Percentiles rank a stretch among this genome's conserved stretches.
Evolutionary conservation across 2,888 invertebrate genomes (phyloP).

Genomic region (Lottia gigantea): DNA sequence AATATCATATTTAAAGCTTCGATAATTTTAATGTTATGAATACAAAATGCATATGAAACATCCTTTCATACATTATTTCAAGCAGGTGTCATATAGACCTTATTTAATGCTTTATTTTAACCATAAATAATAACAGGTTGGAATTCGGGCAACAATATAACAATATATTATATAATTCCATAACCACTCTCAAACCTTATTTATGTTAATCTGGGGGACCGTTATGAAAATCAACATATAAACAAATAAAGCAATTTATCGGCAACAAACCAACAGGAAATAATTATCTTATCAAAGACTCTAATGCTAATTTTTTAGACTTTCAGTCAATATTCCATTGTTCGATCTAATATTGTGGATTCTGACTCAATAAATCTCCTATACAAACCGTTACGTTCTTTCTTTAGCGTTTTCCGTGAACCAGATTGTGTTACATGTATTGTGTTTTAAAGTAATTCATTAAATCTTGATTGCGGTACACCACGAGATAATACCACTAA

Average conservation of each 20-base stretch:
- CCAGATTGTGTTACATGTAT: conserved; percentile 9
- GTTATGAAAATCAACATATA: neutral
- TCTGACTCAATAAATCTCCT: conserved; percentile 8
- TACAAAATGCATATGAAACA: no score
- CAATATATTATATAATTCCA: no score
- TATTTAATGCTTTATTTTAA: no score
- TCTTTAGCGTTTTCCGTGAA: conserved; percentile 1
- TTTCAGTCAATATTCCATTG: conserved; percentile 8
- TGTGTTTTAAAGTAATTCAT: conserved; percentile 10
- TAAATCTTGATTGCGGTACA: conserved; percentile 9
- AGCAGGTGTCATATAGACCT: no score
- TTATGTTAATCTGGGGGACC: no score
- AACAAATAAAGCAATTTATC: conserved; percentile 19
- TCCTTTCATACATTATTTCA: no score
- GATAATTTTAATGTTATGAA: no score
- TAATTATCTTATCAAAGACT: conserved; percentile 18
- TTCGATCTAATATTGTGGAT: conserved; percentile 1
- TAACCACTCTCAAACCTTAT: no score
- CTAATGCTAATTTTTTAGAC: conserved; percentile 18
- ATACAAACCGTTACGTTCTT: neutral
- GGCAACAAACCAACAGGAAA: conserved; percentile 10
- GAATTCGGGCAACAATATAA: no score
- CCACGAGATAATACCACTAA: conserved; percentile 7
- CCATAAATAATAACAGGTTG: no score
- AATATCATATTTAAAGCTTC: no score